phyloP scores from a whole-genome alignment of 2,113 vertebrate genomes.

The Nyctereutes procyonoides region DNA sequence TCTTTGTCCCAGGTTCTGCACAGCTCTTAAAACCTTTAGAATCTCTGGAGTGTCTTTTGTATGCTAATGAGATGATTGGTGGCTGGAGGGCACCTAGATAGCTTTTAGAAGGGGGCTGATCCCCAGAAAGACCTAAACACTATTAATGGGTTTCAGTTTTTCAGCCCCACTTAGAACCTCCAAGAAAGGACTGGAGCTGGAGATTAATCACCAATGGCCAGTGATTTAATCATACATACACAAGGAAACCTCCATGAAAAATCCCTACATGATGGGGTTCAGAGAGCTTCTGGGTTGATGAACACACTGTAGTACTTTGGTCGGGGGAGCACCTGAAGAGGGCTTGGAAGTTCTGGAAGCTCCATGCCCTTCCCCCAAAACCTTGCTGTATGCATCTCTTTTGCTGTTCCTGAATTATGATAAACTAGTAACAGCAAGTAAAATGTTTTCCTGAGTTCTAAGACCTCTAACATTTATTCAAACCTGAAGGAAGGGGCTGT shows the following conservation, averaged over 20 bases:
- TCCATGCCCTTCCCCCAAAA: accelerated
- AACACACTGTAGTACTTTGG: neutral
- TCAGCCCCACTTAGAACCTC: neutral
- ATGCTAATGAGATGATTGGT: neutral
- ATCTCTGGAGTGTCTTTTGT: neutral
- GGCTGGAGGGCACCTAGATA: neutral
- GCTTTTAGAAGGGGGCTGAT: neutral
- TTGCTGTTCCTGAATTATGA: neutral
- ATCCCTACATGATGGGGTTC: neutral
- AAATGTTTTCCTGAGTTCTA: neutral
- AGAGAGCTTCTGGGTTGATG: neutral
- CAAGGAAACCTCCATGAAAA: neutral
- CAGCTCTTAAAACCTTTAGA: neutral
- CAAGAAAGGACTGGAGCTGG: too few species aligned
- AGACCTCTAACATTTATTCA: neutral
- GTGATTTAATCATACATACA: neutral
- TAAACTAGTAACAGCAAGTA: neutral
- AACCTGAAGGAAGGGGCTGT: neutral
- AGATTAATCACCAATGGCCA: neutral
- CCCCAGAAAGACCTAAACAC: neutral
- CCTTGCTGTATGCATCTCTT: neutral
- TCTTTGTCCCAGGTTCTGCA: neutral
- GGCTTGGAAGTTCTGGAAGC: neutral
- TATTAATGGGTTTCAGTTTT: neutral
- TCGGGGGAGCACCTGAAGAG: neutral